Evolutionary conservation across 1,140 invertebrate species (phyloP).

Genomic region (Spodoptera litura): DNA sequence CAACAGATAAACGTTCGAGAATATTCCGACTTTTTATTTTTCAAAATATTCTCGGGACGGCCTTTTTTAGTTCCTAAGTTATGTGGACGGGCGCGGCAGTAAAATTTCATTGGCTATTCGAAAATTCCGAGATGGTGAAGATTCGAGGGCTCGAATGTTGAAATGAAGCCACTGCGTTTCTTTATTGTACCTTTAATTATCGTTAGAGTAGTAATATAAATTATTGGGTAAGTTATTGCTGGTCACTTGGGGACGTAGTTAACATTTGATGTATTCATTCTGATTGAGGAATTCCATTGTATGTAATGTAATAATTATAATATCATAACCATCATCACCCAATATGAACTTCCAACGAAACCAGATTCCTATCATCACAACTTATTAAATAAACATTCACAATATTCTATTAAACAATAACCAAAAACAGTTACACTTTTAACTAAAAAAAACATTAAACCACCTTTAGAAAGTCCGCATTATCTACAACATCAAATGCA

Average conservation of each 20-base stretch:
- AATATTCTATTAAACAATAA: no score
- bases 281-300: not conserved
- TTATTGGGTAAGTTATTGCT: slow-evolving; percentile 29
- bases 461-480: not conserved
- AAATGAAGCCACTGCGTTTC: slow-evolving; percentile 61
- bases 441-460: no score
- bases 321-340: not conserved
- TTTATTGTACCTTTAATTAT: slow-evolving; percentile 40
- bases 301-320: not conserved
- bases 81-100: slow-evolving; percentile 58
- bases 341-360: no score
- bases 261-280: not conserved
- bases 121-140: slow-evolving; percentile 58
- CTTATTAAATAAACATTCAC: no score
- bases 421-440: no score
- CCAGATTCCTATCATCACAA: no score
- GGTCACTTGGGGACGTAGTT: not conserved
- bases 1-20: slow-evolving; percentile 59
- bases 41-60: slow-evolving; percentile 51
- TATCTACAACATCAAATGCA: not conserved
- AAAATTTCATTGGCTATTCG: slow-evolving; percentile 66
- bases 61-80: slow-evolving; percentile 56
- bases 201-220: slow-evolving; percentile 29
- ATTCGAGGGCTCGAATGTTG: slow-evolving; percentile 52
- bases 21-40: slow-evolving; percentile 53